Evolutionary conservation across 2,888 invertebrate species (phyloP), one percentile per base, ranked within the genome.

Genomic region (Drosophila lacicola): DNA sequence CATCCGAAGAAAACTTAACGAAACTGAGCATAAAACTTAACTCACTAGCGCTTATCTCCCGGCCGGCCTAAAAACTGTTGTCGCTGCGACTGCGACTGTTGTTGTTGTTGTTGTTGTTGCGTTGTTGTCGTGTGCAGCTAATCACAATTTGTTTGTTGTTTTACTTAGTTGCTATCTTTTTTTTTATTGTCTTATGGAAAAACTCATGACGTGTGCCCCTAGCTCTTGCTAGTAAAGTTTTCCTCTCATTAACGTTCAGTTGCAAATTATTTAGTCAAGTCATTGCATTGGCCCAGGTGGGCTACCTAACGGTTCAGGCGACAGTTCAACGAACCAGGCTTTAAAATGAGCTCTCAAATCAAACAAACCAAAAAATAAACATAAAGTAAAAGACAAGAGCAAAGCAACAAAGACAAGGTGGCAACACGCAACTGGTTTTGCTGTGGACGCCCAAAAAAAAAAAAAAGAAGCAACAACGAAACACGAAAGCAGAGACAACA

Each of bases 251-350:
- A 83, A 70, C 83, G 42, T 46, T 68, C 36, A 62, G 17, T 72
- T 73, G 89, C 72, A 42, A 83, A 83, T 86, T 83, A 65, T 61
- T 53, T 29, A 53, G 57, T 55, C 69, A 55, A 55, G 57, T 60
- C 69, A 73, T 54, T 68, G 62, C 58, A 66, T 33, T 61, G 44
- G 74, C 46, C 63, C 63, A 74, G 54, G 36, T 66, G 56, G 54
- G 34, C 55, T 47, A 45, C 37, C 39, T 74, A 76, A 74, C 79
- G 70, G 80, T 58, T 47, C 37, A 21, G 45, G 47, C 45, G 66
- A 58, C 63, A 72, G 84, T 84, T 84, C 89, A 81, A 63, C 74
- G 84, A 84, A 87, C 84, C 68, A 71, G 39, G 39, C 56, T 42
- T 21, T 29, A 37, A 45, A 39, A 21, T 51, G 47, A 46, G 51